A percentile compares a stretch with the other conserved stretches of the same genome.
These are phyloP conservation scores for Cyprinodon variegatus DNA, from an alignment of 2,113 vertebrate genomes.

Conservation along the genomic window DNA sequence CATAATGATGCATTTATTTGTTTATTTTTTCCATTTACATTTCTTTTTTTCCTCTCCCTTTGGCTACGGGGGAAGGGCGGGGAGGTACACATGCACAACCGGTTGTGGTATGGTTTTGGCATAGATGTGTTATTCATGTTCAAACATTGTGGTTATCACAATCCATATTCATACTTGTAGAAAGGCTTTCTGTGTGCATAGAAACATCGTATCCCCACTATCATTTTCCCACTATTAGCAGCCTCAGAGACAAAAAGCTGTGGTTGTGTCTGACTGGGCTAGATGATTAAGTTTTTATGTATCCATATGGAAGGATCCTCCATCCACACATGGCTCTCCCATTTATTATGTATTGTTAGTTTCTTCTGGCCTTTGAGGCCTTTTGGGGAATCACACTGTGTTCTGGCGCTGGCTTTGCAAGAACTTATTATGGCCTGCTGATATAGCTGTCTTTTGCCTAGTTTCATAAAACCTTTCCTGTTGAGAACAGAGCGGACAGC, in stretches of 20 bases:
- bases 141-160: slow-evolving; percentile 77
- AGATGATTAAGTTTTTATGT: slow-evolving; percentile 45
- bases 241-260: slow-evolving; percentile 65
- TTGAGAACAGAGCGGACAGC: slow-evolving; percentile 38
- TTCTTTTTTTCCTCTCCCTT: slow-evolving; percentile 15
- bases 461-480: slow-evolving; percentile 64
- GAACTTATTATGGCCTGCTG: slow-evolving; percentile 52
- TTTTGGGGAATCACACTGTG: slow-evolving; percentile 49
- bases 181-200: slow-evolving; percentile 62
- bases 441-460: slow-evolving; percentile 40
- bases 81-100: slow-evolving; percentile 51
- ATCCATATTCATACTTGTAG: slow-evolving; percentile 79
- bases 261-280: slow-evolving; percentile 52
- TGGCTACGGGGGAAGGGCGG: slow-evolving; percentile 28
- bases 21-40: slow-evolving; percentile 68
- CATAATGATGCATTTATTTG: slow-evolving; percentile 77
- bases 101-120: slow-evolving; percentile 76
- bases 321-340: slow-evolving; percentile 56
- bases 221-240: slow-evolving; percentile 68
- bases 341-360: slow-evolving; percentile 54
- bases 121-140: slow-evolving; percentile 81
- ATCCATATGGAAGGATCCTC: slow-evolving; percentile 46
- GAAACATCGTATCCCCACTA: slow-evolving; percentile 67
- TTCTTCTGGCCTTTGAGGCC: slow-evolving; percentile 23
- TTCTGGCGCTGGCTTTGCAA: slow-evolving; percentile 38